Evolutionary conservation across 2,888 invertebrate genomes (phyloP).

Genomic region (Automeris io): DNA sequence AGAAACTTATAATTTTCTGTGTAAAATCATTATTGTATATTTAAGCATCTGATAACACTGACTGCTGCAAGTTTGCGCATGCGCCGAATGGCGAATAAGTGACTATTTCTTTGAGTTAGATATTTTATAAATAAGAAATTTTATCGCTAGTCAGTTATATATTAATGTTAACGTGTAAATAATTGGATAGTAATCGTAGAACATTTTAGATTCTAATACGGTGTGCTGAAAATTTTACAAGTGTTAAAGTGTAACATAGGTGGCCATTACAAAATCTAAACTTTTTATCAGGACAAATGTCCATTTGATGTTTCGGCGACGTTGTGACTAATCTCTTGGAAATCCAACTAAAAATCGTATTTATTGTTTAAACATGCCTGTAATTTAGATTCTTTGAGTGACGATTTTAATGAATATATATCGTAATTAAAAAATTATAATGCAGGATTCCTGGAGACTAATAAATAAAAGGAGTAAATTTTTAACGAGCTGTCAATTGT

Average conservation of each 20-base stretch:
- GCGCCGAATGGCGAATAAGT: constrained; percentile 77
- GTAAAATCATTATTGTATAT: too few species aligned
- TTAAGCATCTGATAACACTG: constrained; percentile 39
- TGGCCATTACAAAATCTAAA: constrained; percentile 77
- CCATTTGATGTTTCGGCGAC: constrained; percentile 77
- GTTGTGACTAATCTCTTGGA: constrained; percentile 68
- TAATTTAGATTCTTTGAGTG: constrained; percentile 39
- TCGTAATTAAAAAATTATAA: constrained; percentile 41
- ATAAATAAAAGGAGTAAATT: constrained; percentile 65
- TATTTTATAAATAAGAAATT: constrained; percentile 73
- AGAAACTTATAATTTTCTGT: too few species aligned
- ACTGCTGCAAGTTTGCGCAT: constrained; percentile 72
- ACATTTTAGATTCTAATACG: constrained; percentile 32
- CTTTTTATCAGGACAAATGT: constrained; percentile 75
- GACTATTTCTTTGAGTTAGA: constrained; percentile 71
- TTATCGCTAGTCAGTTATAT: constrained; percentile 68
- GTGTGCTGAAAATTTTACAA: constrained; percentile 40
- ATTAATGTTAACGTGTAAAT: constrained; percentile 52
- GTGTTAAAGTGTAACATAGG: constrained; percentile 73
- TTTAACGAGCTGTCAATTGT: constrained; percentile 69
- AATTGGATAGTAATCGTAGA: constrained; percentile 34
- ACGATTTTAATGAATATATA: constrained; percentile 37
- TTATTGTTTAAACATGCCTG: constrained; percentile 25
- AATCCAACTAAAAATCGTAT: constrained; percentile 51
- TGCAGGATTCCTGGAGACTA: constrained; percentile 61